Evolutionary conservation across 2,888 invertebrate genomes (phyloP).

Genomic region (Hemithea aestivaria): DNA sequence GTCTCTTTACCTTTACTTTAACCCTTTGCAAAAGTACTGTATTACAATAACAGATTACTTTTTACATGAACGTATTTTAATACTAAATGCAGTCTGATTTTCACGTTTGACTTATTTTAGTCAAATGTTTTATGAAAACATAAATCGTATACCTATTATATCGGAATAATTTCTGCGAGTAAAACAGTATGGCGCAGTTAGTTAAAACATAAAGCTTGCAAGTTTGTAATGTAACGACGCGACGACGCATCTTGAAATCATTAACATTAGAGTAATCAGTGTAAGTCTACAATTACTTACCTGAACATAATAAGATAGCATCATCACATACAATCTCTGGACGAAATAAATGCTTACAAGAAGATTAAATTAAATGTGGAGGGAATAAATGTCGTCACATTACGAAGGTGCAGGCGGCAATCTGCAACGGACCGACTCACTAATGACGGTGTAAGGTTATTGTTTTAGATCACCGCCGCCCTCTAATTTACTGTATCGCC

Average conservation of each 20-base stretch:
- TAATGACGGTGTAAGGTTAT: constrained; percentile 69
- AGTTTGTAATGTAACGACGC: neutral
- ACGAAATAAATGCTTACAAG: constrained; percentile 50
- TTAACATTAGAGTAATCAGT: constrained; percentile 22
- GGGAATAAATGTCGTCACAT: constrained; percentile 66
- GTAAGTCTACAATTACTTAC: constrained; percentile 26
- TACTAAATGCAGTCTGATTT: no score
- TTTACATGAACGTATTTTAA: no score
- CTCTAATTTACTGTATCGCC: constrained; percentile 67
- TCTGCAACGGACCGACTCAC: constrained; percentile 45
- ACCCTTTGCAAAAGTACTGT: no score
- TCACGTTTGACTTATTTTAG: no score
- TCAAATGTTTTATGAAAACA: no score
- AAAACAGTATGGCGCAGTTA: no score
- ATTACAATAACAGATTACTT: no score
- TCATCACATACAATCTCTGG: constrained; percentile 32
- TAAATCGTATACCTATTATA: no score
- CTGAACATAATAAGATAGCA: constrained; percentile 26
- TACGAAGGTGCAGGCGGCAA: constrained; percentile 55
- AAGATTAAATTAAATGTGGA: constrained; percentile 49
- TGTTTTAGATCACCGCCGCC: constrained; percentile 75
- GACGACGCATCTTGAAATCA: constrained; percentile 11
- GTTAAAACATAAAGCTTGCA: no score
- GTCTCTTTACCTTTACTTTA: no score
- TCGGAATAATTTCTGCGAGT: no score